These are phyloP conservation scores for Piprites chloris DNA, from an alignment of 2,113 vertebrate genomes.

Conservation along the genomic window DNA sequence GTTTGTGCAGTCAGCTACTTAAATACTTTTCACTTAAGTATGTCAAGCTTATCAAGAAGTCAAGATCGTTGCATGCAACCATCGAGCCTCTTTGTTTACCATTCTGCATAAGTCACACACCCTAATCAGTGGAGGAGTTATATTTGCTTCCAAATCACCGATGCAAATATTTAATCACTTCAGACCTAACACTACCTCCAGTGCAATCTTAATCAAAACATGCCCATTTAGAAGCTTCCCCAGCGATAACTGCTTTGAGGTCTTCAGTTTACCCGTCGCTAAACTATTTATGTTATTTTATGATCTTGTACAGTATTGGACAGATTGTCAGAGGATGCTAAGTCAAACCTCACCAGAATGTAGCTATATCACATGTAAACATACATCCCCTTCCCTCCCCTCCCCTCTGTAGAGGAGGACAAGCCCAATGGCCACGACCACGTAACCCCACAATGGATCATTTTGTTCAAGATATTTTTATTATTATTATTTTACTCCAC, in stretches of 20 bases:
- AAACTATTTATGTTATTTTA: not conserved
- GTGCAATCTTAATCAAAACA: constrained; percentile 38
- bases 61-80: not conserved
- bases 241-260: not conserved
- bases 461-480: not conserved
- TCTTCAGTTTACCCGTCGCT: not conserved
- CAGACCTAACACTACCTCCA: not conserved
- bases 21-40: not conserved
- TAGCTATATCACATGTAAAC: not conserved
- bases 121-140: constrained; percentile 32
- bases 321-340: not conserved
- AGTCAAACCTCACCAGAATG: not conserved
- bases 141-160: constrained; percentile 32
- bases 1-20: not conserved
- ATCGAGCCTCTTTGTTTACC: constrained; percentile 22
- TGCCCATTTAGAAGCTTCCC: not conserved
- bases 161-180: constrained; percentile 54
- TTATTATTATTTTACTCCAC: not conserved
- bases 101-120: constrained; percentile 14
- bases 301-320: not conserved
- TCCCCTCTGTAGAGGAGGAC: not conserved
- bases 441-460: accelerated
- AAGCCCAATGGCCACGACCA: too few species aligned
- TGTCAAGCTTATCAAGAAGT: constrained; percentile 9
- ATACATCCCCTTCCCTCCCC: not conserved